Conservation (phyloP, 2,113 vertebrate genomes). For the Saccopteryx leptura region DNA sequence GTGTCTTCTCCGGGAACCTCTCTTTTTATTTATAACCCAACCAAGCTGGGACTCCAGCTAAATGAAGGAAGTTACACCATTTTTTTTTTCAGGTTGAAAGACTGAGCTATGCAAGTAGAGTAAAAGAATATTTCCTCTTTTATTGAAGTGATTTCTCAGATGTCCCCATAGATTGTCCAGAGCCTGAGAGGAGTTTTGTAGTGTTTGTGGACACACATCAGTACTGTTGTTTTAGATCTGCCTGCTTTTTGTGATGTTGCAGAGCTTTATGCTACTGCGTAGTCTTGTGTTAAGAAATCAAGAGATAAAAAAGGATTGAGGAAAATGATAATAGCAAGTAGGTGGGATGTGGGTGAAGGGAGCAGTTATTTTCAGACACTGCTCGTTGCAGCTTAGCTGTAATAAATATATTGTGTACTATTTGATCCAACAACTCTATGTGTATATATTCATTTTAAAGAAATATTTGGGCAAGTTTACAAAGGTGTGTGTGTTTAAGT, state of each 20-base stretch:
- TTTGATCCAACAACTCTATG: background rate
- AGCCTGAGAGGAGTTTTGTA: background rate
- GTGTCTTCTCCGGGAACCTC: background rate
- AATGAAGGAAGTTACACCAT: background rate
- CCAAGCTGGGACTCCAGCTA: background rate
- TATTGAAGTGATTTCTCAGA: background rate
- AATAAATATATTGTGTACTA: background rate
- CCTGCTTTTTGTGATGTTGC: conserved; percentile 12
- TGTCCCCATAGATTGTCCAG: background rate
- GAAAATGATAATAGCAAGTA: background rate
- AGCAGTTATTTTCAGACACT: conserved; percentile 37
- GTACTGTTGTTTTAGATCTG: conserved; percentile 31
- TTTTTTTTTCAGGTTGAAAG: conserved; percentile 32
- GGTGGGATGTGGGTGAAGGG: background rate
- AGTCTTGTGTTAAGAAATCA: conserved; percentile 47
- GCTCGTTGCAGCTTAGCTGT: background rate
- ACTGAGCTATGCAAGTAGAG: background rate
- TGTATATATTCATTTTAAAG: conserved; percentile 62
- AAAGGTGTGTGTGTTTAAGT: conserved; percentile 27
- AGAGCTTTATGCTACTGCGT: background rate
- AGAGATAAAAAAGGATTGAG: background rate
- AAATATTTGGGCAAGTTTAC: conserved; percentile 16
- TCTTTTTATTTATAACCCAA: background rate
- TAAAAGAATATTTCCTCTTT: background rate
- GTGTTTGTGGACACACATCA: background rate